Percentiles rank a stretch among this genome's conserved stretches.
Conservation (phyloP, 92 coral and sea anemone genomes). For the Epizoanthus stellaris region DNA sequence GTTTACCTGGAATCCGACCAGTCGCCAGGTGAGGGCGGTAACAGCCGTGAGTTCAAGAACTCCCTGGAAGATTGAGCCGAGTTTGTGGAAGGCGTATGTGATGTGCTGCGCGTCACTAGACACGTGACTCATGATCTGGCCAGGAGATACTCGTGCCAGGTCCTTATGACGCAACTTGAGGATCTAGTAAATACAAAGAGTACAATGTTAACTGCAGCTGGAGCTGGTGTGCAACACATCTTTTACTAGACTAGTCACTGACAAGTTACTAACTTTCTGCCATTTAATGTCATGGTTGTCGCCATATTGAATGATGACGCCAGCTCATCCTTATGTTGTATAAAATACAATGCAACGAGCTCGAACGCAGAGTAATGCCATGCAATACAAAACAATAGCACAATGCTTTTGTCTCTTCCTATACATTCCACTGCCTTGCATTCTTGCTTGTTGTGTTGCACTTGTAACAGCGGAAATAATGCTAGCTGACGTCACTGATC, state of each 20-base stretch:
- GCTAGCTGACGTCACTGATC: no score
- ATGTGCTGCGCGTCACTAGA: constrained; percentile 80
- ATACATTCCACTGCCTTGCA: no score
- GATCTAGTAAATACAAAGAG: constrained; percentile 42
- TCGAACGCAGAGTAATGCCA: background rate
- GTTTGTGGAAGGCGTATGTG: constrained; percentile 70
- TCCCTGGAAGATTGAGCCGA: constrained; percentile 75
- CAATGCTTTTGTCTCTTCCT: no score
- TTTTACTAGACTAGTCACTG: no score
- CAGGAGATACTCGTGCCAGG: constrained; percentile 59
- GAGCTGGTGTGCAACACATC: no score
- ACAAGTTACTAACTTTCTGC: no score
- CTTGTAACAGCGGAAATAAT: no score
- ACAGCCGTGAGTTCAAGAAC: constrained; percentile 72
- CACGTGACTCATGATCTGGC: constrained; percentile 60
- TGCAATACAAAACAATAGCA: background rate
- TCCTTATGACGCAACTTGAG: constrained; percentile 75
- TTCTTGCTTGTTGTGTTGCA: no score
- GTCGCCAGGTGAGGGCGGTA: constrained; percentile 83
- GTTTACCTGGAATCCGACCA: constrained; percentile 70
- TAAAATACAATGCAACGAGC: background rate
- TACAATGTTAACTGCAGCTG: no score
- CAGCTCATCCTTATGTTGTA: background rate
- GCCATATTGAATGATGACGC: no score
- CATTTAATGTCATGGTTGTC: no score